Evolutionary conservation across 2,113 vertebrate genomes (phyloP).

Genomic region (Chionis minor): DNA sequence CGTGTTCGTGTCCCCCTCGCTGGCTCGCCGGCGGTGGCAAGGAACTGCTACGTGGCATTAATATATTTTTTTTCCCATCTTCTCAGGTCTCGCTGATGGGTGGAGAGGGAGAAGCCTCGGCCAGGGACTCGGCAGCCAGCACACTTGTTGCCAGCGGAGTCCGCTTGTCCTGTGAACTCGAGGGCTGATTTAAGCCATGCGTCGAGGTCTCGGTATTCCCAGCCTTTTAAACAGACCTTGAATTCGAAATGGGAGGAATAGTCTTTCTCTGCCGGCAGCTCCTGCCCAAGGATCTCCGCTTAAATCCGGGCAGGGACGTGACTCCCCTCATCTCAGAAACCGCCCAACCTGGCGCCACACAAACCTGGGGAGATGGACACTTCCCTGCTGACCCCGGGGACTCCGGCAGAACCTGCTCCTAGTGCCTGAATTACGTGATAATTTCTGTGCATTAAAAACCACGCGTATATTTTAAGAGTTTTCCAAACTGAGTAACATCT

Average conservation of each 20-base stretch:
- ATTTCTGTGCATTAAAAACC: neutral
- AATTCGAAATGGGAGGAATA: neutral
- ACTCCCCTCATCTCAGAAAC: neutral
- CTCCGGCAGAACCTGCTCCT: neutral
- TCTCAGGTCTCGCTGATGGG: neutral
- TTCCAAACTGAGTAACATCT: neutral
- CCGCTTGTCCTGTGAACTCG: neutral
- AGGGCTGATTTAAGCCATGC: neutral
- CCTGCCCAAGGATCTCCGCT: neutral
- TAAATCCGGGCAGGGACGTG: neutral
- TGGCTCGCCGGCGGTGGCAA: neutral
- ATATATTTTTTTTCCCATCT: neutral
- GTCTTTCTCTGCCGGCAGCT: neutral
- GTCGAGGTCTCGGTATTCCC: neutral
- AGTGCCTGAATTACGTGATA: fast-evolving
- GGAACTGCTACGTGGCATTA: neutral
- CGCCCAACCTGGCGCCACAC: neutral
- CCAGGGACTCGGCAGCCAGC: neutral
- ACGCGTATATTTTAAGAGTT: neutral
- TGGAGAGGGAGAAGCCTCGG: neutral
- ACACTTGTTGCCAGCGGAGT: neutral
- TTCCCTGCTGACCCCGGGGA: neutral
- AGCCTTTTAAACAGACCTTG: neutral
- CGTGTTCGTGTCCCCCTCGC: fast-evolving
- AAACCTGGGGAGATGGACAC: neutral